Base-by-base conservation (phyloP, 2,797 vertebrate genomes). In the Neostethus bicornis region DNA sequence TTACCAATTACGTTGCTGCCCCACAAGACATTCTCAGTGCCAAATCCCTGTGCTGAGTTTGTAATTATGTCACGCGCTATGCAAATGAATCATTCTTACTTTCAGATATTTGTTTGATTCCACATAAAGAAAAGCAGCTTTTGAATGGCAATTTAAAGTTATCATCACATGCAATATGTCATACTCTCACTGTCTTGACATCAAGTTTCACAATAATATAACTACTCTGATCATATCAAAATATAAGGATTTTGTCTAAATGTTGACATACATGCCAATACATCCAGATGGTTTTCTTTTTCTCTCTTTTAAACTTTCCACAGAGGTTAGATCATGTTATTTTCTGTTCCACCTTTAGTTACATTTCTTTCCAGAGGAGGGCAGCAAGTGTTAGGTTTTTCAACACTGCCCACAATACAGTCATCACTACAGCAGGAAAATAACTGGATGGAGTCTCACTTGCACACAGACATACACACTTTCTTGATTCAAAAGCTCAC, bases 331-430 rank as follows among this genome's bases (percentile, higher is more conserved):
- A 3, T 1, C 34, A 1, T 32, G 28, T 19, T 52, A 28, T 21
- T 21, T 32, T 5, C 17, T 49, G 57, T 28, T 11, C 38, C 26
- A 10, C 1, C 1, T 49, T 13, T 41, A 6, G 10, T 69, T 5
- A 46, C 9, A 3, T 43, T 45, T 14, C 5, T 66, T 55, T 55
- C 85, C 89, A 87, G 70, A 51, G 62, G 85, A 70, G 61, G 85
- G 78, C 77, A 75, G 50, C 45, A 35, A 70, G 34, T 38, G 20
- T 48, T 19, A 59, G 42, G n/a, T 54, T 3, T 37, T 28, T 35
- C 63, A 50, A 31, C 21, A 54, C 48, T 71, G 37, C 52, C 51
- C 29, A 38, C 37, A 56, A 4, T 29, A n/a, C 48, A 52, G 38
- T 35, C 47, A 32, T 43, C 43, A 66, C 48, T 37, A 77, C 38